Base-by-base conservation (phyloP, 1,140 invertebrate species). In the Apis florea region DNA sequence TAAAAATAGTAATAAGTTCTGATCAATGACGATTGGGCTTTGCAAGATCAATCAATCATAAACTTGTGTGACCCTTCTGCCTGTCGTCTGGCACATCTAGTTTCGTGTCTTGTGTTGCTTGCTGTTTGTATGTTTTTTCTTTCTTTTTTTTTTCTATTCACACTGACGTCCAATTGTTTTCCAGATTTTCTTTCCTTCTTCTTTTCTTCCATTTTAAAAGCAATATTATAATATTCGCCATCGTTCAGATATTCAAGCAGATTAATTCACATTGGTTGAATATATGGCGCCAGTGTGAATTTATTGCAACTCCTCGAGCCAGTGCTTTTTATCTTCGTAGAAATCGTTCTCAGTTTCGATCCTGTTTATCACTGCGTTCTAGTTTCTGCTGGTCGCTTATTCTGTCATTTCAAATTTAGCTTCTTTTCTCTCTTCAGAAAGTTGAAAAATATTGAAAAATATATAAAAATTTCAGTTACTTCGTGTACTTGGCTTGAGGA, bases 31-130 rank as follows among this genome's bases (percentile, higher is more conserved):
- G 56, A 71, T 61, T 51, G 70, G 70, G 49, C 12, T 15, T 64
- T 56, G 73, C 49, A 70, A 76, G 40, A 73, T 83, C 58, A 67
- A 47, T 70, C 58, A 67, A 75, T 63, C 15, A 40, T 74, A 63
- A 53, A 69, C 59, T 68, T 49, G 82, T 91, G 87, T 88, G 80
- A 92, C 84, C 89, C 88, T 88, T 90, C 85, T 90, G 90, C 84
- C 86, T 92, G 92, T 93, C 92, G 89, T 91, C 91, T 92, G 92
- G 91, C 91, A 92, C 92, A 93, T 91, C 87, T 91, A 92, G 90
- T 92, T 90, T 93, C 92, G 92, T 93, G 93, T 93, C 92, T 92
- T 91, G 90, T 92, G 89, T 92, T 92, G 91, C 90, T 93, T 91
- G 92, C 89, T 89, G 87, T 91, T 85, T 89, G 83, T 74, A 70